Conservation (phyloP, 2,888 invertebrate species). For the Drosophila recens region DNA sequence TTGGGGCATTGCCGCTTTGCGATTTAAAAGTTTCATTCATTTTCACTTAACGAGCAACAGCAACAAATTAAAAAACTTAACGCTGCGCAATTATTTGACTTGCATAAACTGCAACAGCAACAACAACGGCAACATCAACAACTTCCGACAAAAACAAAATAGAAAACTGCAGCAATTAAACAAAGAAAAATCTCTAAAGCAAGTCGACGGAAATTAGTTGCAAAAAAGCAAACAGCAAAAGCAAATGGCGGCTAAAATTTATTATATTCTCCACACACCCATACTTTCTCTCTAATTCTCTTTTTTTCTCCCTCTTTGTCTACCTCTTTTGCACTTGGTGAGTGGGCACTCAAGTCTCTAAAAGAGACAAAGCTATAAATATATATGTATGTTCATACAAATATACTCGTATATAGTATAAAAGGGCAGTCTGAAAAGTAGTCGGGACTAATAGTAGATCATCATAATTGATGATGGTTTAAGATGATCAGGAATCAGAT, state of each 20-base stretch:
- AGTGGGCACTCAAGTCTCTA: slow-evolving; percentile 53
- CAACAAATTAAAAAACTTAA: slow-evolving; percentile 74
- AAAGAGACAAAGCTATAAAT: slow-evolving; percentile 69
- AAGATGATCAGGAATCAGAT: too few relatives aligned
- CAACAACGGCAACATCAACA: slow-evolving; percentile 27
- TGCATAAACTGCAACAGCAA: slow-evolving; percentile 55
- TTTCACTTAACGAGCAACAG: slow-evolving; percentile 32
- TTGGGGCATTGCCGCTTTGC: slow-evolving; percentile 1
- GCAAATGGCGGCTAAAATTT: slow-evolving; percentile 72
- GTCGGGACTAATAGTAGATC: neutral
- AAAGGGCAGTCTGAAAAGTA: slow-evolving; percentile 3
- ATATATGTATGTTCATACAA: slow-evolving; percentile 7
- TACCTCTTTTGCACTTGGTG: slow-evolving; percentile 33
- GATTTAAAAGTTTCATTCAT: slow-evolving; percentile 43
- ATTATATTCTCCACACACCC: slow-evolving; percentile 70
- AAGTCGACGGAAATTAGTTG: slow-evolving; percentile 36
- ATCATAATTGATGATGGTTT: neutral
- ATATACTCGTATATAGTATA: neutral
- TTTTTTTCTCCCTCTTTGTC: slow-evolving; percentile 13
- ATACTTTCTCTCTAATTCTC: slow-evolving; percentile 12
- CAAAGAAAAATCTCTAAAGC: slow-evolving; percentile 61
- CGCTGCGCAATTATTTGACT: slow-evolving; percentile 72
- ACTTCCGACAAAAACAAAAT: neutral
- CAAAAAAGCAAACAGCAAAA: slow-evolving; percentile 69
- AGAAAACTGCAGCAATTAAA: slow-evolving; percentile 67